These are phyloP conservation scores for Hesperophylax magnus DNA, from an alignment of 1,140 invertebrate species.

Conservation along the genomic window DNA sequence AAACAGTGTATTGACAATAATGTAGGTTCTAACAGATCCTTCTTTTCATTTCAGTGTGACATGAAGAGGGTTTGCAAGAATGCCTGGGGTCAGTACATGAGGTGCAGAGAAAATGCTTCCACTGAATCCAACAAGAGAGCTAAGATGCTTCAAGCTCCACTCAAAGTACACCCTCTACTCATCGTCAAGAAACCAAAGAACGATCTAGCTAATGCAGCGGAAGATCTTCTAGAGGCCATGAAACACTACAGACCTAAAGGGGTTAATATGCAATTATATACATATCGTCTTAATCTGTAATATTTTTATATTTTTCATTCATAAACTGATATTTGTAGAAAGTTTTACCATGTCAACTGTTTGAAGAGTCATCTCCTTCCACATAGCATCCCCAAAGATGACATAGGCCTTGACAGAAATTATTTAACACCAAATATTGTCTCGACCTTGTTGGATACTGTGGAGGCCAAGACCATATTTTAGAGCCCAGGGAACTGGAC, in stretches of 20 bases:
- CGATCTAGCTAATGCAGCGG: slow-evolving; percentile 56
- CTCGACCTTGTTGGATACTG: no score
- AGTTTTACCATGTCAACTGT: no score
- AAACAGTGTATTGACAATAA: no score
- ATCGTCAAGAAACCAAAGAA: slow-evolving; percentile 62
- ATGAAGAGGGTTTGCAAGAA: slow-evolving; percentile 86
- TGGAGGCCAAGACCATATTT: no score
- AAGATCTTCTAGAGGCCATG: slow-evolving; percentile 81
- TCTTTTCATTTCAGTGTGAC: slow-evolving; percentile 71
- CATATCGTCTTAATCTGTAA: neutral
- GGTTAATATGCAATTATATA: slow-evolving; percentile 72
- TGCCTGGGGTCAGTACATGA: slow-evolving; percentile 92
- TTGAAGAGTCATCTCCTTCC: no score
- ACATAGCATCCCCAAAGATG: no score
- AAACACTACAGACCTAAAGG: slow-evolving; percentile 87
- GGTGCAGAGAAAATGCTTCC: slow-evolving; percentile 89
- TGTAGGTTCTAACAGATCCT: neutral
- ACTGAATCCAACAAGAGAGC: slow-evolving; percentile 89
- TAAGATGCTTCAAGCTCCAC: slow-evolving; percentile 70
- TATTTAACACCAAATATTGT: no score
- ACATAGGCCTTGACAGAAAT: no score
- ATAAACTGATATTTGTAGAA: neutral
- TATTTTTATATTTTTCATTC: slow-evolving; percentile 23
- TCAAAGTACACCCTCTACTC: slow-evolving; percentile 64
- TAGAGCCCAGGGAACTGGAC: no score